Percentiles rank a stretch among this genome's conserved stretches.
These are phyloP conservation scores for Formica aserva DNA, from an alignment of 2,888 invertebrate species.

Conservation along the genomic window DNA sequence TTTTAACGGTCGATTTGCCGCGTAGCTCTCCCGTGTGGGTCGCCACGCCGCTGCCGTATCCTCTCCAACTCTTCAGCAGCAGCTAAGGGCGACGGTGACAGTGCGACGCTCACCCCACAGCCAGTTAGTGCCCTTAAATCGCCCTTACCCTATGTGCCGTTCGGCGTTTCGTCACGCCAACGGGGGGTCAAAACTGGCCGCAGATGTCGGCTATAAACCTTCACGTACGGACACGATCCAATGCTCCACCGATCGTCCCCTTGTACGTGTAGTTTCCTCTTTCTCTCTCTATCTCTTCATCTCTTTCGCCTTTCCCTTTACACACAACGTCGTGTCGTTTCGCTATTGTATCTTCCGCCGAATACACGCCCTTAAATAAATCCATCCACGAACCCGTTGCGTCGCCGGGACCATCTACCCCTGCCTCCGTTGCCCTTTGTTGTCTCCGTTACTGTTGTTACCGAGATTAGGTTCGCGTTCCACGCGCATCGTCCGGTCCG, in stretches of 20 bases:
- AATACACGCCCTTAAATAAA: constrained; percentile 85
- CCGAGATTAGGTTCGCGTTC: constrained; percentile 70
- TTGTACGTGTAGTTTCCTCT: constrained; percentile 22
- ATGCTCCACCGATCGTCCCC: constrained; percentile 57
- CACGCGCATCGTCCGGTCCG: constrained; percentile 17
- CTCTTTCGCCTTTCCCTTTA: constrained; percentile 44
- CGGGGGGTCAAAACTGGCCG: constrained; percentile 84
- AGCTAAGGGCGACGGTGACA: constrained; percentile 53
- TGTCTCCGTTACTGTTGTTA: constrained; percentile 44
- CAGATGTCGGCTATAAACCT: constrained; percentile 84
- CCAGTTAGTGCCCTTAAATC: constrained; percentile 79
- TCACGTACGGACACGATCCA: constrained; percentile 66
- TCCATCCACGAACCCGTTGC: constrained; percentile 75
- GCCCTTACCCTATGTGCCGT: constrained; percentile 74
- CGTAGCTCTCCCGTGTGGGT: constrained; percentile 62
- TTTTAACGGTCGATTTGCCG: constrained; percentile 85
- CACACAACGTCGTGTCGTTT: constrained; percentile 67
- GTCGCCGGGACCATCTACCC: constrained; percentile 66
- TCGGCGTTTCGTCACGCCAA: constrained; percentile 83
- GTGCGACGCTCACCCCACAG: constrained; percentile 68
- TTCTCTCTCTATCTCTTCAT: constrained; percentile 28
- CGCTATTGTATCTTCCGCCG: constrained; percentile 80
- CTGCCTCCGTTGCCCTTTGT: constrained; percentile 56
- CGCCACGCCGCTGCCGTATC: constrained; percentile 54
- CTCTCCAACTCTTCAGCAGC: constrained; percentile 54